Evolutionary conservation across 2,113 vertebrate species (phyloP), one percentile per base, ranked within the genome.

Genomic region (Gallinago undulata): DNA sequence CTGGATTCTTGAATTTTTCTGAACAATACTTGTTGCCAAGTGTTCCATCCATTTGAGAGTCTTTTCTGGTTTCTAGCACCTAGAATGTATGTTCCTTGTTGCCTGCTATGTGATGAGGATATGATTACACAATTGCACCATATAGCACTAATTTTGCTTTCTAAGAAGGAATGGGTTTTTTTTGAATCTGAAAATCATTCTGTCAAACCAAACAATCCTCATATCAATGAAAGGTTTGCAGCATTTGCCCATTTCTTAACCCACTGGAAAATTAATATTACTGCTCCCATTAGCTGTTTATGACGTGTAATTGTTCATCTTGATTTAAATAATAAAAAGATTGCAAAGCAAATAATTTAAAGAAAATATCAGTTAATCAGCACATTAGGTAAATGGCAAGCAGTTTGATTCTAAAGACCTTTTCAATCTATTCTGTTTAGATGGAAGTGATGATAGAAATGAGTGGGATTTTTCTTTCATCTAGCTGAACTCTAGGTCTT

Each of bases 381-480:
- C 75, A 35, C 33, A 45, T 59, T 75, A 87, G 69, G 66, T 37
- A 91, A 82, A 91, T 43, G 27, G 43, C 16, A 81, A 75, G 37
- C 69, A 37, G 28, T 75, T 78, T 89, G 51, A 12, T 50, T 86
- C 33, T 47, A 19, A 59, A 75, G 47, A 31, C 4, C 7, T 89
- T 95, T 93, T 70, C 55, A 89, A 18, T 79, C 30, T 87, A 0
- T 72, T 92, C 39, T 67, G 19, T 87, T 94, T 68, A 75, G 66
- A 76, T 89, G 22, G 48, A 89, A 89, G 33, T 64, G 30, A 27
- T 75, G 24, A 89, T 60, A 78, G 30, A 21, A 87, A 47, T 75
- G 60, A 67, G 60, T 82, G 53, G 74, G 45, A 69, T 72, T 96
- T 94, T 87, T 82, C 77, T 95, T 93, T 73, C 31, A 62, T 76